phyloP scores from a whole-genome alignment of 2,888 invertebrate genomes.

The Tridacna crocea region DNA sequence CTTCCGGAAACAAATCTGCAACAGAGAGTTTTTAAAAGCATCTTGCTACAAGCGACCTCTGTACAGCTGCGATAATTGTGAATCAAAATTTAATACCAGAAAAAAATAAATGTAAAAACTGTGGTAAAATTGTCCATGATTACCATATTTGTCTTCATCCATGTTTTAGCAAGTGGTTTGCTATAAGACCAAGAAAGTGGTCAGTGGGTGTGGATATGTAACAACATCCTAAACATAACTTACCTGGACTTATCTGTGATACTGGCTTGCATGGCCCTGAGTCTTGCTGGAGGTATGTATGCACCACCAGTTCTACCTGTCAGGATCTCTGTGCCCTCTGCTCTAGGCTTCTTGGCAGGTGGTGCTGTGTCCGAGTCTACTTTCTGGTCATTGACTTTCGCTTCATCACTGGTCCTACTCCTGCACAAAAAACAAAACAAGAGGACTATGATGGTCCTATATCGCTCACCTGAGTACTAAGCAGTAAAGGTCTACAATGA shows the following conservation, averaged over 20 bases:
- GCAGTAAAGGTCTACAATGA: not conserved
- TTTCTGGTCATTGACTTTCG: slow-evolving; percentile 14
- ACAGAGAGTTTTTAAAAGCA: too few relatives aligned
- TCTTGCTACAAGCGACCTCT: too few relatives aligned
- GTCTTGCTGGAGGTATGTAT: slow-evolving; percentile 98
- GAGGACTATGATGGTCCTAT: too few relatives aligned
- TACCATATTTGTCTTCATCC: too few relatives aligned
- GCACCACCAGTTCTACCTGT: slow-evolving; percentile 86
- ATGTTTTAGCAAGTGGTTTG: too few relatives aligned
- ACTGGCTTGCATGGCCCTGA: slow-evolving; percentile 97
- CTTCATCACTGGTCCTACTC: slow-evolving; percentile 15
- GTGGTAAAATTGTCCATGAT: too few relatives aligned
- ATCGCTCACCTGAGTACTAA: not conserved
- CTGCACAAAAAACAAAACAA: not conserved
- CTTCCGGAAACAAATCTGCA: too few relatives aligned
- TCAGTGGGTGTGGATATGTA: too few relatives aligned
- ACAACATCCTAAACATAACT: not conserved
- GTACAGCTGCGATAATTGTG: too few relatives aligned
- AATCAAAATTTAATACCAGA: too few relatives aligned
- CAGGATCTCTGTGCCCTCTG: slow-evolving; percentile 54
- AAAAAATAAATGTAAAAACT: too few relatives aligned
- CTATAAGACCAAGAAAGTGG: too few relatives aligned
- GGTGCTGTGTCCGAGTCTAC: slow-evolving; percentile 22
- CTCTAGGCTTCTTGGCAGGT: slow-evolving; percentile 50
- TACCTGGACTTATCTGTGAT: slow-evolving; percentile 94